These are phyloP conservation scores for Tympanoctomys barrerae DNA, from an alignment of 2,797 vertebrate genomes.

Conservation along the genomic window DNA sequence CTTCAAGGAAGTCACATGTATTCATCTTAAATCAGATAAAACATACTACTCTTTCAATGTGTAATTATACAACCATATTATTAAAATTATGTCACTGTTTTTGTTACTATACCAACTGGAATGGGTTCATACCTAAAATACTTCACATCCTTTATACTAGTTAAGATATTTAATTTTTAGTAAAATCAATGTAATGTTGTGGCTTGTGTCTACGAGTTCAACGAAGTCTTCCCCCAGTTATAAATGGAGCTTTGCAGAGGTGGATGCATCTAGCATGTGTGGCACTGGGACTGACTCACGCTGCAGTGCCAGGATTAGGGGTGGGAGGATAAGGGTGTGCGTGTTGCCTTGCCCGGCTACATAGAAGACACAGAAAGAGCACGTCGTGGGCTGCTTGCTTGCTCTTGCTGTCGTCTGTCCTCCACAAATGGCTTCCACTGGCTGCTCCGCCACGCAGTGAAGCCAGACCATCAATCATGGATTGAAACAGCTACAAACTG, in stretches of 20 bases:
- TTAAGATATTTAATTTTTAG: conserved; percentile 5
- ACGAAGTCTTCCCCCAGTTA: not conserved
- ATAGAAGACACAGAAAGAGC: not conserved
- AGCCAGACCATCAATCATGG: not conserved
- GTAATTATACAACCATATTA: not conserved
- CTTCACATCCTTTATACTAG: not conserved
- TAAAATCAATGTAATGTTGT: not conserved
- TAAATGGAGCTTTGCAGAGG: not conserved
- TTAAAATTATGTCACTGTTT: not conserved
- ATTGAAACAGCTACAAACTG: not conserved
- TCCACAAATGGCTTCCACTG: not conserved
- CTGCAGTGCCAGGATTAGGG: not conserved
- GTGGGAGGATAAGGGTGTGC: not conserved
- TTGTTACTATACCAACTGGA: not conserved
- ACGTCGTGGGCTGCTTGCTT: too few relatives aligned
- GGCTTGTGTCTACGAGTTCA: not conserved
- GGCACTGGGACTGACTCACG: not conserved
- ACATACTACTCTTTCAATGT: not conserved
- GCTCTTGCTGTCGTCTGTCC: too few relatives aligned
- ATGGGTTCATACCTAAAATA: not conserved
- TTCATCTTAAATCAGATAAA: not conserved
- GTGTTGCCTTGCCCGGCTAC: not conserved
- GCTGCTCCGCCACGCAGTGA: too few relatives aligned
- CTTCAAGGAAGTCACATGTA: not conserved
- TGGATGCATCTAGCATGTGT: not conserved